Evolutionary conservation across 2,797 vertebrate species (phyloP).

Genomic region (Hipposideros larvatus): DNA sequence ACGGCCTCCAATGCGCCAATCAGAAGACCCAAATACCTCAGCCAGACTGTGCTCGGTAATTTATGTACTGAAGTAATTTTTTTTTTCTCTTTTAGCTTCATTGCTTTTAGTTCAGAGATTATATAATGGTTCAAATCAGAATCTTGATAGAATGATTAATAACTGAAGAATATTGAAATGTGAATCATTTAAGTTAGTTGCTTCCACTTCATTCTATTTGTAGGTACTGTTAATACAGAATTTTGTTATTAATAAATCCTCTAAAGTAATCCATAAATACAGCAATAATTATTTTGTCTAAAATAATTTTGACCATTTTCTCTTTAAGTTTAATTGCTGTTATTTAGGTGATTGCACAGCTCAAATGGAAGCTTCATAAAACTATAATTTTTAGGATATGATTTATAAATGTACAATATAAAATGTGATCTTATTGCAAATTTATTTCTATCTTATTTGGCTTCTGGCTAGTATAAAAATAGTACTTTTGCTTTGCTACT

Average conservation of each 20-base stretch:
- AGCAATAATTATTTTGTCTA: background rate
- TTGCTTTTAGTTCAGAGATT: background rate
- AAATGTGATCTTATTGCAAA: background rate
- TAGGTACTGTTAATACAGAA: background rate
- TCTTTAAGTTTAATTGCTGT: background rate
- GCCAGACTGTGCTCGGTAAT: background rate
- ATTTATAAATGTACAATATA: background rate
- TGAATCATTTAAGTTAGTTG: background rate
- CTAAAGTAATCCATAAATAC: background rate
- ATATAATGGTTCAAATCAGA: background rate
- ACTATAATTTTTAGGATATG: background rate
- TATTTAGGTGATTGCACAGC: background rate
- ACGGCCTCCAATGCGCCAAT: accelerated
- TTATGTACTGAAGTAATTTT: background rate
- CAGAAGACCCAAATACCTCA: background rate
- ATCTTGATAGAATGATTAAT: background rate
- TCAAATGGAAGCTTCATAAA: background rate
- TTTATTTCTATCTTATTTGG: background rate
- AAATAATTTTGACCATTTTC: background rate
- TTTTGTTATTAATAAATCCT: background rate
- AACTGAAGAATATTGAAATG: background rate
- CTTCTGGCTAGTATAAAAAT: background rate
- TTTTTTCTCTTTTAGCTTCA: background rate
- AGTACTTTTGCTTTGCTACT: background rate
- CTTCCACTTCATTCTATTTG: background rate